A percentile compares a stretch with the other conserved stretches of the same genome.
Evolutionary conservation across 2,888 invertebrate genomes (phyloP).

Genomic region (Unio delphinus): DNA sequence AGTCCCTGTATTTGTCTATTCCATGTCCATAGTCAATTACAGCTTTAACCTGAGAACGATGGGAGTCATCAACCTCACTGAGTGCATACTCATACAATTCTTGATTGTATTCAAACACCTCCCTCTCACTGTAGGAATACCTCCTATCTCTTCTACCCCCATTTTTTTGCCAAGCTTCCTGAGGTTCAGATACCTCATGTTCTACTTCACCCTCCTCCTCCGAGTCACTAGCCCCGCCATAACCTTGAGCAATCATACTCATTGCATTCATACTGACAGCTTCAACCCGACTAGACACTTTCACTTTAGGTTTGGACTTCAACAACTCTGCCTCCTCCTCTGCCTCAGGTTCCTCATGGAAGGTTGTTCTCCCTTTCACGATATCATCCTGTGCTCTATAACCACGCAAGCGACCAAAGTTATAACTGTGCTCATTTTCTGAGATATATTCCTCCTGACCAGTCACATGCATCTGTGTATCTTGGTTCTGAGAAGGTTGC

Average conservation of each 20-base stretch:
- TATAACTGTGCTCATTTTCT: too few species aligned
- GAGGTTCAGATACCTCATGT: constrained; percentile 19
- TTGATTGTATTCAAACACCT: too few species aligned
- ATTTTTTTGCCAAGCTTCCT: constrained; percentile 8
- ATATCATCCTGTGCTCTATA: not conserved
- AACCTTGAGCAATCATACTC: constrained; percentile 62
- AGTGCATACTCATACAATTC: too few species aligned
- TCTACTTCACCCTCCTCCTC: constrained; percentile 70
- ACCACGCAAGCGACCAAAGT: not conserved
- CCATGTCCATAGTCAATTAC: not conserved
- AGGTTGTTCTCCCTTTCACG: constrained; percentile 2
- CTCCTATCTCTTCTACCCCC: constrained; percentile 4
- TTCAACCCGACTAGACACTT: constrained; percentile 7
- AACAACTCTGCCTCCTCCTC: constrained; percentile 11
- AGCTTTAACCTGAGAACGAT: too few species aligned
- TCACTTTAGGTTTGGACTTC: constrained; percentile 4
- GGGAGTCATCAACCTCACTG: too few species aligned
- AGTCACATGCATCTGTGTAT: too few species aligned
- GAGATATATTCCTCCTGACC: too few species aligned
- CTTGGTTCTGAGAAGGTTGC: too few species aligned
- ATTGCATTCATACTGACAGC: constrained; percentile 41
- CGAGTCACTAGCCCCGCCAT: constrained; percentile 56
- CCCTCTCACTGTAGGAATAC: too few species aligned
- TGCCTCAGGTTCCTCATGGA: constrained; percentile 5
- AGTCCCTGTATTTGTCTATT: constrained; percentile 11